Base-by-base conservation (phyloP, 23 tunicate species). In the Styela plicata region DNA sequence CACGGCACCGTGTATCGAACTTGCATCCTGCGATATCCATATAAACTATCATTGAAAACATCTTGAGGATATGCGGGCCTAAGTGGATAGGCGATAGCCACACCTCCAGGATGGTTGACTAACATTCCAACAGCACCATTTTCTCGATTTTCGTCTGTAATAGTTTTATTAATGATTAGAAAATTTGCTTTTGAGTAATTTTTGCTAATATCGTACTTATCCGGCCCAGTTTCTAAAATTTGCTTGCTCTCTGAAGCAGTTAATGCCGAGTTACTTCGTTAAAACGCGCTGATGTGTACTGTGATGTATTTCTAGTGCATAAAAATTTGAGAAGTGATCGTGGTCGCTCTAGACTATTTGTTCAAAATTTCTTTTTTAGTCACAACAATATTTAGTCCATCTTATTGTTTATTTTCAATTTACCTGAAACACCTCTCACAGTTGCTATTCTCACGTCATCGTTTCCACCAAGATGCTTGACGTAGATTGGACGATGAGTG, bases 1-100 rank as follows among this genome's bases (percentile, higher is more conserved):
- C 98, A 93, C 0, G 98, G 94, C 23, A 93, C 87, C 0, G 98
- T 88, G 62, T 85, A 88, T 34, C 86, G 78, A n/a, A 80, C 22
- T 2, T 84, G 86, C 29, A 84, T 52, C 17, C 63, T 44, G 63
- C 31, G 64, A 1, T 33, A 24, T 0, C 63, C 81, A 57, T 76
- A 76, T 21, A 76, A 76, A 0, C 23, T 53, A 33, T 28, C 53
- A 17, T 36, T 27, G 18, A 44, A 44, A 10, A 33, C 27, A 0
- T 23, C 65, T 22, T 21, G 21, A 21, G n/a, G 81, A 57, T 36
- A 76, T 1, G 53, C 53, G 13, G 63, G 64, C 18, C 53, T 29
- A 16, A 76, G 17, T 44, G 81, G 81, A 76, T 44, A 76, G 7
- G 81, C 24, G n/a, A 76, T 53, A 13, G 66, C 37, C 53, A 76